Percentiles rank a stretch among this genome's conserved stretches.
These are phyloP conservation scores for Epinotia ramella DNA, from an alignment of 2,888 invertebrate species.

Conservation along the genomic window DNA sequence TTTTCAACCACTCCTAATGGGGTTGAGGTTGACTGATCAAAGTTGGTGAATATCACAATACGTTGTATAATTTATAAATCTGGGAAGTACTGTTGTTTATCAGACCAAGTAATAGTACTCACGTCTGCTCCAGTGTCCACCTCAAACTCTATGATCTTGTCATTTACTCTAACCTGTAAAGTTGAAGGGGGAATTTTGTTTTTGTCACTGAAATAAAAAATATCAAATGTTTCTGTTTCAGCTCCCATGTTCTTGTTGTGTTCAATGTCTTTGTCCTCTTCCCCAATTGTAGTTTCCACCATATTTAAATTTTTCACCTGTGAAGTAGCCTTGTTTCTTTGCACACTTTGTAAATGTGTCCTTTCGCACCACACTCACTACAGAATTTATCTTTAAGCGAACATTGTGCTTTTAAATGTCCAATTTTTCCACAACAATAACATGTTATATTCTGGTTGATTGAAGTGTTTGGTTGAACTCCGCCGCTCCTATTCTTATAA, in stretches of 20 bases:
- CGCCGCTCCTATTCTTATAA: not conserved
- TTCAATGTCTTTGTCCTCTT: not conserved
- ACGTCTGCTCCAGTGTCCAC: slow-evolving; percentile 35
- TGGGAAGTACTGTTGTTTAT: slow-evolving; percentile 34
- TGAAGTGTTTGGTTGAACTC: not conserved
- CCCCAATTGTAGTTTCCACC: not conserved
- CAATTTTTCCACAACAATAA: slow-evolving; percentile 25
- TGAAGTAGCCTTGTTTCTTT: not conserved
- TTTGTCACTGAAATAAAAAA: slow-evolving; percentile 19
- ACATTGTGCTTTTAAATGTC: slow-evolving; percentile 19
- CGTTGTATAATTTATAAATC: slow-evolving; percentile 12
- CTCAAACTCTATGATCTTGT: slow-evolving; percentile 4
- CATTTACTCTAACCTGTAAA: slow-evolving; percentile 11
- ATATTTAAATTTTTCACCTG: not conserved
- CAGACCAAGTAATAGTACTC: slow-evolving; percentile 27
- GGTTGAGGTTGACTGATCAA: slow-evolving; percentile 28
- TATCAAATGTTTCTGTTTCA: slow-evolving; percentile 17
- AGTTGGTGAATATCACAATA: slow-evolving; percentile 22
- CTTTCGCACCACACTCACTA: slow-evolving; percentile 26
- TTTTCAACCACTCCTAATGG: slow-evolving; percentile 25
- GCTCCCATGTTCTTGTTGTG: not conserved
- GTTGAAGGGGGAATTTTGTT: slow-evolving; percentile 18
- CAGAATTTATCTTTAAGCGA: not conserved
- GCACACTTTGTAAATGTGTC: slow-evolving; percentile 16
- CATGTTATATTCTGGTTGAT: not conserved